These are phyloP conservation scores for Heliangelus exortis DNA, from an alignment of 2,797 vertebrate species.

Conservation along the genomic window DNA sequence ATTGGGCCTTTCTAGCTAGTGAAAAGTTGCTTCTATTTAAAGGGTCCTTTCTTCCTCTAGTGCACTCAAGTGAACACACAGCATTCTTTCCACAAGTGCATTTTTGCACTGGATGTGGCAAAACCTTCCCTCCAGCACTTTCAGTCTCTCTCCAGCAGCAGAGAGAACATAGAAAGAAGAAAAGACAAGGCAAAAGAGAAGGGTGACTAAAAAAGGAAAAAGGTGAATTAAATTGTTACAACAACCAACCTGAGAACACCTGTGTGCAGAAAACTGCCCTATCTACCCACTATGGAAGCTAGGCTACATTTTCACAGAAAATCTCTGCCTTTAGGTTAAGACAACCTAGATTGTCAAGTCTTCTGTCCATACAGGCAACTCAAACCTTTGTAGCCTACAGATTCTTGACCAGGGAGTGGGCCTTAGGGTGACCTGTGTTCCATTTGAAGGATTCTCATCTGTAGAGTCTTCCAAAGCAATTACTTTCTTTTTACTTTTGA, in stretches of 20 bases:
- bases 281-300: neutral
- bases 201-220: neutral
- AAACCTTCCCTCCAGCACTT: neutral
- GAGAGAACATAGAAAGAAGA: fast-evolving
- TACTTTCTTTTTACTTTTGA: neutral
- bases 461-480: neutral
- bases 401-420: neutral
- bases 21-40: neutral
- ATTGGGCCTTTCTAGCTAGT: neutral
- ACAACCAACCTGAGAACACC: neutral
- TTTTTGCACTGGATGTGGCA: neutral
- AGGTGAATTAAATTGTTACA: neutral
- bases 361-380: too few species aligned
- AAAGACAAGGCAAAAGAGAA: neutral
- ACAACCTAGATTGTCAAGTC: neutral
- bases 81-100: neutral
- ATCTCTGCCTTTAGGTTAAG: neutral
- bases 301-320: neutral
- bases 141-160: too few species aligned
- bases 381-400: neutral
- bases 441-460: neutral
- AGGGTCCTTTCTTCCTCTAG: neutral
- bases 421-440: neutral
- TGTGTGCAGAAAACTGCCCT: neutral
- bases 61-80: neutral